Evolutionary conservation across 2,888 invertebrate species (phyloP), one percentile per base, ranked within the genome.

Genomic region (Pristionchus mayeri): DNA sequence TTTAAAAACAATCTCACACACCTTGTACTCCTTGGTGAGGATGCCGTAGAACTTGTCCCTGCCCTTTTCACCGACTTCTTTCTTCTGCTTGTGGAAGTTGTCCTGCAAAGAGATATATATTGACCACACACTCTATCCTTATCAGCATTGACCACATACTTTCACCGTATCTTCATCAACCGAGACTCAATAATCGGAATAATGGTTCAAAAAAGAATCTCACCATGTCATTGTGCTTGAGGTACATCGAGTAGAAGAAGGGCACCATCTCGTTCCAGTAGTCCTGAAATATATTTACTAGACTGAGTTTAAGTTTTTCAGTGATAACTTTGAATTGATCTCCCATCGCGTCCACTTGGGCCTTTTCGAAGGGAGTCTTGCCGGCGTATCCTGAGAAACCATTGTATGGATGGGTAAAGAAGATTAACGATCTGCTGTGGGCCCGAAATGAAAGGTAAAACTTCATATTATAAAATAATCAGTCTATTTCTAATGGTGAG

Each of bases 11-110:
- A n/a, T n/a, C n/a, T n/a, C 13, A 44, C 16, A 3, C 11, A 71
- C 71, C 71, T 44, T 71, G 71, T 71, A 71, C 71, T 71, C 40
- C 71, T 71, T 71, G n/a, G 71, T 44, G 0, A 71, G 24, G 71
- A 71, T 71, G 7, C 71, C 71, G 16, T 44, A 71, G 71, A 71
- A 71, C 24, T 71, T 71, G 71, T 71, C 71, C 71, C 71, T 71
- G 71, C 71, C 71, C 71, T 21, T 21, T 40, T 71, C 71, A n/a
- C 71, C 71, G 40, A 71, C 44, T n/a, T 71, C 71, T 40, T 71
- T 71, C 40, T 71, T 71, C 24, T n/a, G 7, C 40, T 71, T 71
- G 1, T 71, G 40, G 71, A 44, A 71, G 13, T 40, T 63, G 13
- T 63, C 63, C 9, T 34, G 34, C 13, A 54, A 18, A 7, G n/a